Percentiles rank a stretch among this genome's conserved stretches.
Conservation (phyloP, 2,888 invertebrate species). For the Heliconius cydno region DNA sequence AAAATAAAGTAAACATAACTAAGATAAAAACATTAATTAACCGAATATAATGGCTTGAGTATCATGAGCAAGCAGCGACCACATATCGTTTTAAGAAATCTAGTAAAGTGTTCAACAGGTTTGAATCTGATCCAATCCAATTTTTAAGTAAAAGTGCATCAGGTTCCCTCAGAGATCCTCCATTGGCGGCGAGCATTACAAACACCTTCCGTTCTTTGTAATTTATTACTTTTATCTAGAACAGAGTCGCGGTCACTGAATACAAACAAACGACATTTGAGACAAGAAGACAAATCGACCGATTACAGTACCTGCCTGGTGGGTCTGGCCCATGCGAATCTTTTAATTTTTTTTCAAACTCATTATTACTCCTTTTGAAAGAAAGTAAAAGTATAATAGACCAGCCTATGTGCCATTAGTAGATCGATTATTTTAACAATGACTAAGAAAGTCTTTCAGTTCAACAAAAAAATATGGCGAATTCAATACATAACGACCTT, state of each 20-base stretch:
- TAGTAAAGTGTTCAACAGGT: slow-evolving; percentile 22
- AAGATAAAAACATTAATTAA: slow-evolving; percentile 24
- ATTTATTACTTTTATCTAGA: slow-evolving; percentile 82
- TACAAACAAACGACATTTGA: slow-evolving; percentile 79
- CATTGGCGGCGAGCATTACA: slow-evolving; percentile 72
- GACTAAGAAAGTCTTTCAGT: slow-evolving; percentile 70
- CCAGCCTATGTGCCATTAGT: slow-evolving; percentile 63
- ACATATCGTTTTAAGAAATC: slow-evolving; percentile 15
- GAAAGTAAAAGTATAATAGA: slow-evolving; percentile 77
- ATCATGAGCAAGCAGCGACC: slow-evolving; percentile 1
- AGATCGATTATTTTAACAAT: slow-evolving; percentile 76
- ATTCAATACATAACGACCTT: slow-evolving; percentile 69
- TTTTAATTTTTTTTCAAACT: slow-evolving; percentile 58
- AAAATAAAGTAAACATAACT: slow-evolving; percentile 4
- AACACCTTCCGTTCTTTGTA: slow-evolving; percentile 79
- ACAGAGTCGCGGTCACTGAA: slow-evolving; percentile 77
- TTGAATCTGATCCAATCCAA: slow-evolving; percentile 23
- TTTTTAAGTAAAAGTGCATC: slow-evolving; percentile 52
- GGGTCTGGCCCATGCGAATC: slow-evolving; percentile 75
- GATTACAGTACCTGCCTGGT: slow-evolving; percentile 81
- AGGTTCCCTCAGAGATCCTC: slow-evolving; percentile 66
- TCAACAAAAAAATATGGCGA: slow-evolving; percentile 50
- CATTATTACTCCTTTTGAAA: slow-evolving; percentile 66
- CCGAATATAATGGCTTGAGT: slow-evolving; percentile 3
- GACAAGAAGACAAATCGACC: slow-evolving; percentile 82